Percentiles rank a stretch among this genome's conserved stretches.
Conservation (phyloP, 2,113 vertebrate species). For the Myocastor coypus region DNA sequence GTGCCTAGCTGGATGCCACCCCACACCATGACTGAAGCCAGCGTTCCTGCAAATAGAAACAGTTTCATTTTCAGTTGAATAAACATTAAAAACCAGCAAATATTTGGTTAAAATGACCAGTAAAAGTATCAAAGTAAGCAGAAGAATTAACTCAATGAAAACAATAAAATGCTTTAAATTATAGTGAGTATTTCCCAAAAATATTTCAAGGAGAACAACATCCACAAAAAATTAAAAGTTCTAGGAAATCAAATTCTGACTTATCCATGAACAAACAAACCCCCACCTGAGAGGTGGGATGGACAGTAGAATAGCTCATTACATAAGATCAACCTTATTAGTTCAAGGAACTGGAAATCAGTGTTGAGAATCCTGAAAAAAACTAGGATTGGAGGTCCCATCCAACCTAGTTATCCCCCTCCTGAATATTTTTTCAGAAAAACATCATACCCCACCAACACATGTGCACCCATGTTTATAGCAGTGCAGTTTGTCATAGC, state of each 20-base stretch:
- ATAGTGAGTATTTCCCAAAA: neutral
- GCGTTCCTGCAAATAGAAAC: neutral
- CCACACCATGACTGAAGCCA: neutral
- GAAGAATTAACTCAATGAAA: neutral
- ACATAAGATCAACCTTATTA: neutral
- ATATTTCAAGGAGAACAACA: neutral
- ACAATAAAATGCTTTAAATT: neutral
- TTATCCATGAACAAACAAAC: neutral
- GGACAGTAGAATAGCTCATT: neutral
- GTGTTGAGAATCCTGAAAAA: too few species aligned
- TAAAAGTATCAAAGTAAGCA: neutral
- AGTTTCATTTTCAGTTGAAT: neutral
- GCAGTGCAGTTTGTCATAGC: too few species aligned
- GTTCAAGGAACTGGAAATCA: too few species aligned
- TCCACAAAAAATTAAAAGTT: neutral
- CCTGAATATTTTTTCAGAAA: too few species aligned
- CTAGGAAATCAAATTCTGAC: neutral
- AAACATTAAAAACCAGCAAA: neutral
- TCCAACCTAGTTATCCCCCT: too few species aligned
- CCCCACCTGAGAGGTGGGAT: neutral
- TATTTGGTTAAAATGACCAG: neutral
- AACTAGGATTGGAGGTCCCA: too few species aligned
- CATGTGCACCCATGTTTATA: too few species aligned
- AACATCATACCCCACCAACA: too few species aligned
- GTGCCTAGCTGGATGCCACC: too few species aligned